Percentiles rank a stretch among this genome's conserved stretches.
Evolutionary conservation across 2,888 invertebrate genomes (phyloP).

Genomic region (Resseliella maxima): DNA sequence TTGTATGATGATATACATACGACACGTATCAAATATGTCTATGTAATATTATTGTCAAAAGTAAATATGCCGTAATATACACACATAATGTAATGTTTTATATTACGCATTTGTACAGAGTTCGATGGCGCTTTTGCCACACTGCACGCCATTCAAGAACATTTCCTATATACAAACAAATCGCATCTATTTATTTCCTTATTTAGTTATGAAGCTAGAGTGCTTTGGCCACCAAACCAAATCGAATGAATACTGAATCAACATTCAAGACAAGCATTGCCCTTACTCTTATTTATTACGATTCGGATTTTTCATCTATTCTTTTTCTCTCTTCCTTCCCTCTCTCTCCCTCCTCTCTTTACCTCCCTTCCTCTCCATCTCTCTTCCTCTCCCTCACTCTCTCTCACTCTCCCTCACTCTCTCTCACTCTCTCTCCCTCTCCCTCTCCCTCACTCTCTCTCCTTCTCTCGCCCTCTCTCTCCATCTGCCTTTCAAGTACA

Average conservation of each 20-base stretch:
- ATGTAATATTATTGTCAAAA: too few relatives aligned
- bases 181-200: not conserved
- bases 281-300: not conserved
- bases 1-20: not conserved
- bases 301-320: too few relatives aligned
- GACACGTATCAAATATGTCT: not conserved
- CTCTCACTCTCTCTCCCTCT: too few relatives aligned
- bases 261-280: not conserved
- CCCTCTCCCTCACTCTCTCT: not conserved
- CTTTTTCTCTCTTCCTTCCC: too few relatives aligned
- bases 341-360: too few relatives aligned
- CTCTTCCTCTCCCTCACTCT: too few relatives aligned
- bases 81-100: not conserved
- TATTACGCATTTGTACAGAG: not conserved
- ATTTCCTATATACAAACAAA: slow-evolving; percentile 37
- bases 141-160: slow-evolving; percentile 53
- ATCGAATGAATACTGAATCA: not conserved
- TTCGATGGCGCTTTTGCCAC: slow-evolving; percentile 51
- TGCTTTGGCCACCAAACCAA: not conserved
- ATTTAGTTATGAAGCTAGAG: not conserved
- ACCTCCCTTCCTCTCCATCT: too few relatives aligned
- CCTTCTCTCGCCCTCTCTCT: not conserved
- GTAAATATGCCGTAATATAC: slow-evolving; percentile 22
- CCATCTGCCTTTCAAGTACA: not conserved
- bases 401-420: too few relatives aligned